Evolutionary conservation across 2,797 vertebrate genomes (phyloP).

Genomic region (Anomalospiza imberbis): DNA sequence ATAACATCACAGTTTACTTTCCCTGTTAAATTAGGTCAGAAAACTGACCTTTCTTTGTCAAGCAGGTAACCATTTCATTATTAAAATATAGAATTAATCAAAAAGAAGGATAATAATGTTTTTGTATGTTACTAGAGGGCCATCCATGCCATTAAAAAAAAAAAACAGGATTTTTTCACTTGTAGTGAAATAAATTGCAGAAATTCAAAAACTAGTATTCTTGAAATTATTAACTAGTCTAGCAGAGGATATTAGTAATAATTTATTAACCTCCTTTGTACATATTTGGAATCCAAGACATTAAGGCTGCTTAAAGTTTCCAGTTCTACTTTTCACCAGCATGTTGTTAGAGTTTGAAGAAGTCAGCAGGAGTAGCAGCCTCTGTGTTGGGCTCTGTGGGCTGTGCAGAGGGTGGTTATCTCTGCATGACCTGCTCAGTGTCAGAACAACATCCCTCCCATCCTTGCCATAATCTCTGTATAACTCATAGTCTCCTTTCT

Average conservation of each 20-base stretch:
- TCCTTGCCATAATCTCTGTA: not conserved
- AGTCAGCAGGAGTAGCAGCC: not conserved
- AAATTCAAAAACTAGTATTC: not conserved
- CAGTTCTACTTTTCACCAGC: not conserved
- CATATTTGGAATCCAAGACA: not conserved
- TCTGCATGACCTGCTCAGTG: not conserved
- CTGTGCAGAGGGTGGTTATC: accelerated
- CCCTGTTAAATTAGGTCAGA: not conserved
- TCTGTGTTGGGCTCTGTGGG: not conserved
- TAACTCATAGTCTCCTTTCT: conserved; percentile 23
- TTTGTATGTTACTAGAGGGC: not conserved
- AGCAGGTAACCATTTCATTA: not conserved
- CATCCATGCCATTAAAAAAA: not conserved
- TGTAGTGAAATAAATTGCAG: not conserved
- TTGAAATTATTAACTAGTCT: not conserved
- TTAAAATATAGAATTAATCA: not conserved
- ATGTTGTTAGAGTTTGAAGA: not conserved
- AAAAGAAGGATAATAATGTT: not conserved
- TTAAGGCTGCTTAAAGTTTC: not conserved
- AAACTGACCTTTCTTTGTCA: not conserved
- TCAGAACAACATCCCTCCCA: not conserved
- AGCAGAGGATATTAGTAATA: not conserved
- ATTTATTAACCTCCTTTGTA: not conserved
- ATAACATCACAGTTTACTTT: not conserved
- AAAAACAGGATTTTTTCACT: not conserved